Evolutionary conservation across 2,888 invertebrate genomes (phyloP).

Genomic region (Apotomis capreana): DNA sequence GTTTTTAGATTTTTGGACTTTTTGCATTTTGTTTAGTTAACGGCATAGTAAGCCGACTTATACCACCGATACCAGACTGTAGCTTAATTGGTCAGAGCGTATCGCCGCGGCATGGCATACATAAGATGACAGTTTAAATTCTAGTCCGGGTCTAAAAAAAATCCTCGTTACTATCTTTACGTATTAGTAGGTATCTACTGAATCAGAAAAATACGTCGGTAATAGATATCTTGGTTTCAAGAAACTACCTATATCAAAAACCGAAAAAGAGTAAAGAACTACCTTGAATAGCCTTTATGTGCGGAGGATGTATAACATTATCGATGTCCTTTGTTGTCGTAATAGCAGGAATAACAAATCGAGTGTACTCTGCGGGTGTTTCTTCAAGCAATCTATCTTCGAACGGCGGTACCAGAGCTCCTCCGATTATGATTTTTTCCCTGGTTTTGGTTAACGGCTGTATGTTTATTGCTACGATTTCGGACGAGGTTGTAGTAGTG

Average conservation of each 20-base stretch:
- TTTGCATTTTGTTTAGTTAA: no score
- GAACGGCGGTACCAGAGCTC: slow-evolving; percentile 59
- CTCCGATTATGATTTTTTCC: slow-evolving; percentile 71
- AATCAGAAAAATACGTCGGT: no score
- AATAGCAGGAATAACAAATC: slow-evolving; percentile 67
- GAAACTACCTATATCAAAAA: not conserved
- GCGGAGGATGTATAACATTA: slow-evolving; percentile 44
- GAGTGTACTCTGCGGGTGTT: slow-evolving; percentile 61
- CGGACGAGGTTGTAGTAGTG: slow-evolving; percentile 54
- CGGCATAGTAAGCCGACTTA: no score
- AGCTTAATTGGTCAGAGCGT: no score
- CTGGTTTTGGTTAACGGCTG: slow-evolving; percentile 54
- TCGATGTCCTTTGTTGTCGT: slow-evolving; percentile 44
- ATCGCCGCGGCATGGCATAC: no score
- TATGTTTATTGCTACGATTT: slow-evolving; percentile 69
- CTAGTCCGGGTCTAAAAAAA: no score
- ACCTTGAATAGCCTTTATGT: slow-evolving; percentile 12
- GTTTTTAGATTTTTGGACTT: no score
- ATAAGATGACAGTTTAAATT: no score
- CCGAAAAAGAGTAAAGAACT: not conserved
- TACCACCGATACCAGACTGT: no score
- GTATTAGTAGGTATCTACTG: no score
- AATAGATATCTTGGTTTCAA: no score
- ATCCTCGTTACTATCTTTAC: no score
- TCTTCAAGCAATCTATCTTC: slow-evolving; percentile 45